Base-by-base conservation (phyloP, 2,113 vertebrate species). In the Balaenoptera acutorostrata region DNA sequence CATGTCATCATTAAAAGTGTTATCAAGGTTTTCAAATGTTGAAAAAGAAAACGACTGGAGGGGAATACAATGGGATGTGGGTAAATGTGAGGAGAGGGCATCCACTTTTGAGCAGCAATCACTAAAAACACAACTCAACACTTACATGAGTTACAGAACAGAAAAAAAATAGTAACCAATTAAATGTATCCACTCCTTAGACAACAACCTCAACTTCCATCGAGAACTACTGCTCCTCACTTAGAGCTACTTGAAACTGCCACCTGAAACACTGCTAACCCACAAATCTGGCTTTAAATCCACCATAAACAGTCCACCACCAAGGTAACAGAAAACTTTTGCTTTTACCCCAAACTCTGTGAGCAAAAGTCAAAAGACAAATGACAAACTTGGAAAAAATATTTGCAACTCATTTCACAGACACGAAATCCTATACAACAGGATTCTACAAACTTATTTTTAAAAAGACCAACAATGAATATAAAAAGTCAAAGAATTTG, bases 361-460 rank as follows among this genome's bases (percentile, higher is more conserved):
- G 20, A 90, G 25, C 46, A 91, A 87, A 87, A 90, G 64, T 44
- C 41, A 93, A 97, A 97, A 92, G 55, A 64, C n/a, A 95, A 85
- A 85, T 41, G 41, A 85, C 57, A 92, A 87, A 33, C 4, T 63
- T 41, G 21, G 31, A 75, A 64, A 82, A 93, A 87, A 63, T 31
- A 90, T 74, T 41, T 86, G 39, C 63, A 74, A 97, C 27, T 86
- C 44, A 88, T 59, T 92, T 97, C 68, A 90, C 12, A 93, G 36
- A 83, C 11, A 55, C 18, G 8, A 90, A 80, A 89, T 75, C 46
- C 52, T 81, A 39, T 59, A n/a, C 33, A 92, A 75, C 3, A 89
- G 55, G 27, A 64, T 74, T 39, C 57, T 91, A 95, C 11, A 83
- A 84, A 88, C 1, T 59, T 39, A 66, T 46, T 81, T 84, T 49